Conservation (phyloP, 2,113 vertebrate species). For the Equus przewalskii region DNA sequence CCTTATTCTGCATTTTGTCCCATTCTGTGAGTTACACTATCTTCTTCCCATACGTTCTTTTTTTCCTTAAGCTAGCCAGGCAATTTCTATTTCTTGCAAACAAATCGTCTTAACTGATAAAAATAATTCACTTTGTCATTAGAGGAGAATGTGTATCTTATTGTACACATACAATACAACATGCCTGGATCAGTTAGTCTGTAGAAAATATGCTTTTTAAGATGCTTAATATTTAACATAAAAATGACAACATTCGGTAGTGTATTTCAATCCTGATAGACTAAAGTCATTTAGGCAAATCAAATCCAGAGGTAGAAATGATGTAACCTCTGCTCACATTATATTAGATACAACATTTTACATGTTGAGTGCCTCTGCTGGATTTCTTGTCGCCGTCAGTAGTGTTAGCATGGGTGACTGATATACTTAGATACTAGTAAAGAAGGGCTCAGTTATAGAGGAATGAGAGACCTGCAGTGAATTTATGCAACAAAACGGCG, state of each 20-base stretch:
- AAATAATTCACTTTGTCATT: constrained; percentile 35
- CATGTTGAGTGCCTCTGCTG: neutral
- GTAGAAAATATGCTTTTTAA: constrained; percentile 28
- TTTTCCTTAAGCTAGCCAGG: neutral
- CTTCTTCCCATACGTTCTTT: neutral
- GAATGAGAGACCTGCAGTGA: neutral
- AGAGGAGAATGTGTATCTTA: constrained; percentile 14
- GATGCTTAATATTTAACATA: constrained; percentile 26
- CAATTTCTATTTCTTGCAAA: constrained; percentile 32
- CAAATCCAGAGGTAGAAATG: constrained; percentile 10
- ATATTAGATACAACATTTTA: neutral
- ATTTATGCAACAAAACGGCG: neutral
- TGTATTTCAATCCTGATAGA: neutral
- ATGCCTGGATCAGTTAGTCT: neutral
- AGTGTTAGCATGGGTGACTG: neutral
- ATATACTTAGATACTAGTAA: neutral
- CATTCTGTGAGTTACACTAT: neutral
- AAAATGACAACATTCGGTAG: neutral
- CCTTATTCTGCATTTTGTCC: neutral
- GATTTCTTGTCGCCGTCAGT: constrained; percentile 11
- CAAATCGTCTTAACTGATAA: constrained; percentile 34
- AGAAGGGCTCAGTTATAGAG: neutral
- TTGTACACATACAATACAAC: neutral
- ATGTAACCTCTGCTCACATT: neutral
- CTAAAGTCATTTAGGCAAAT: constrained; percentile 42